These are phyloP conservation scores for Mastomys natalensis DNA, from an alignment of 2,113 vertebrate genomes.

Conservation along the genomic window DNA sequence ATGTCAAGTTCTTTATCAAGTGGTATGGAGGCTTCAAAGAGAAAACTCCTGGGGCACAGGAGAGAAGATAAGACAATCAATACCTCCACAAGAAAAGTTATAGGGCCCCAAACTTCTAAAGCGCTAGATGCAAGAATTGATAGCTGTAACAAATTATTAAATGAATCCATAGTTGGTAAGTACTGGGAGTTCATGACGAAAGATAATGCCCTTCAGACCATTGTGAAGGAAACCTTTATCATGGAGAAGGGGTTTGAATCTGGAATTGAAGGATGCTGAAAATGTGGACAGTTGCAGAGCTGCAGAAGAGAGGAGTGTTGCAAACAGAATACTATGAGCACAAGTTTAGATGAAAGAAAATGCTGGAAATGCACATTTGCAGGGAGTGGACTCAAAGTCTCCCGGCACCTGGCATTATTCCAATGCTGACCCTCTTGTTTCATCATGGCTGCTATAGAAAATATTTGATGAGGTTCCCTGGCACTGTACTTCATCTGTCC, in stretches of 20 bases:
- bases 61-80: neutral
- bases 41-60: neutral
- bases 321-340: neutral
- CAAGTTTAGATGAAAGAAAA: neutral
- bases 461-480: neutral
- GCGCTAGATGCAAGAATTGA: neutral
- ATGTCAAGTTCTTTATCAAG: neutral
- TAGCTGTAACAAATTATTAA: neutral
- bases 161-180: conserved; percentile 2
- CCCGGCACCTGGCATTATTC: neutral
- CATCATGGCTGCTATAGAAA: neutral
- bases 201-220: neutral
- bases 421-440: neutral
- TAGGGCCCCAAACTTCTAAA: neutral
- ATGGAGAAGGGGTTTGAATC: neutral
- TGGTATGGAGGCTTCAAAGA: neutral
- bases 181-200: neutral
- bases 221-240: neutral
- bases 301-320: neutral
- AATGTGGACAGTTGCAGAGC: neutral
- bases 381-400: neutral
- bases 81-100: neutral
- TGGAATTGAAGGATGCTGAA: neutral
- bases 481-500: neutral
- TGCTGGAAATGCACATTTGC: neutral